Evolutionary conservation across 2,888 invertebrate species (phyloP), one percentile per base, ranked within the genome.

Genomic region (Idaea straminata): DNA sequence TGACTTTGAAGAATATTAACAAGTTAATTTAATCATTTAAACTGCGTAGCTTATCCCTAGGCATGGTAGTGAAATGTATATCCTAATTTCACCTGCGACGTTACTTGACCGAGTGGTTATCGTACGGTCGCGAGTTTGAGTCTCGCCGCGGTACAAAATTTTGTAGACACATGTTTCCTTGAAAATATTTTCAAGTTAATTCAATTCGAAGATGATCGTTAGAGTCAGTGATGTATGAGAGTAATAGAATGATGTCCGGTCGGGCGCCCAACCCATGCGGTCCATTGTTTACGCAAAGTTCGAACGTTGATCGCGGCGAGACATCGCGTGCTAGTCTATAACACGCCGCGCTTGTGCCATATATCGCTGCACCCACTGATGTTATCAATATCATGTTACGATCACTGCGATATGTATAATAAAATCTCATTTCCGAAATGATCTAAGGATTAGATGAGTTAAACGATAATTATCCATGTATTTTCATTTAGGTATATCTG

Each of bases 341-440:
- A 66, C 64, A 25, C 25, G 3, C 3, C 25, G 62, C 72, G 25
- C 70, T 69, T 73, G 73, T 74, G 71, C 76, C 78, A 77, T 77
- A 75, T 77, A 77, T 75, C 70, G 74, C 83, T 83, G 82, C 83
- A 77, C 83, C 83, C 77, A 80, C 72, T 66, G 77, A 80, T 81
- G 73, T 47, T 47, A 6, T 47, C 47, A 47, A 47, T 47, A 47
- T 47, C 13, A 47, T 13, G 10, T 47, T 47, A 47, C 7, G 47
- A 7, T 7, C 47, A 10, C 36, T 47, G 47, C 10, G 10, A 47
- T 47, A 47, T 25, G 25, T 25, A 25, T 47, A 47, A 5, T 47
- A 10, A 47, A 47, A 47, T 47, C 47, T 47, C 47, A 47, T 47
- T 47, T 47, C 47, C 47, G 47, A 47, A 47, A 13, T 47, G 47